Evolutionary conservation across 2,888 invertebrate species (phyloP).

Genomic region (Oligia strigilis): DNA sequence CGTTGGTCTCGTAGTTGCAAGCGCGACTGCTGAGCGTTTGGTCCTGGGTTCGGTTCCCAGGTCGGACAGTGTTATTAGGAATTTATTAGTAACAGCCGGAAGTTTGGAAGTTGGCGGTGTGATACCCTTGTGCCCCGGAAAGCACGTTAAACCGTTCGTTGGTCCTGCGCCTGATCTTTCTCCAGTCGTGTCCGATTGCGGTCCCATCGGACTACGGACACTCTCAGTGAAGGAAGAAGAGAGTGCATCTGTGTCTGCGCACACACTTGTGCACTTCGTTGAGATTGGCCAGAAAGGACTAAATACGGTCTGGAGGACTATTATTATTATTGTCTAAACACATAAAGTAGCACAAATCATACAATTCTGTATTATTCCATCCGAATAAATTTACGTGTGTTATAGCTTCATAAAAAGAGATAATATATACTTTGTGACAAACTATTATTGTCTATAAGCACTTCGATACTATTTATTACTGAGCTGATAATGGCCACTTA

Average conservation of each 20-base stretch:
- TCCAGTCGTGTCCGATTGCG: no score
- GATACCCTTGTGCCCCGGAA: no score
- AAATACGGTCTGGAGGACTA: neutral
- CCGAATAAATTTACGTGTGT: neutral
- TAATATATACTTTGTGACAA: slow-evolving; percentile 34
- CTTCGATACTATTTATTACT: slow-evolving; percentile 54
- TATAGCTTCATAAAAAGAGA: neutral
- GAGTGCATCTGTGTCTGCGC: neutral
- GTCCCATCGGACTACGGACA: no score
- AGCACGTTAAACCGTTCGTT: no score
- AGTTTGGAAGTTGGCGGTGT: no score
- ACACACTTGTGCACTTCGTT: neutral
- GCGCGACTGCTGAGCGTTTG: no score
- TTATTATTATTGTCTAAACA: neutral
- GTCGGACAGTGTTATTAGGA: no score
- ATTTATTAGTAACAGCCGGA: no score
- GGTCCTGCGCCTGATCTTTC: no score
- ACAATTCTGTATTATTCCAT: slow-evolving; percentile 6
- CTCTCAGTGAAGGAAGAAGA: neutral
- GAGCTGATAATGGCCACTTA: slow-evolving; percentile 56
- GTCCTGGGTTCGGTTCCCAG: no score
- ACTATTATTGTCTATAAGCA: slow-evolving; percentile 32
- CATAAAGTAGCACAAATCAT: neutral
- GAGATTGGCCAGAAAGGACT: neutral
- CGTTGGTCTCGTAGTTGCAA: neutral